These are phyloP conservation scores for Rana temporaria DNA, from an alignment of 2,113 vertebrate species.

Conservation along the genomic window DNA sequence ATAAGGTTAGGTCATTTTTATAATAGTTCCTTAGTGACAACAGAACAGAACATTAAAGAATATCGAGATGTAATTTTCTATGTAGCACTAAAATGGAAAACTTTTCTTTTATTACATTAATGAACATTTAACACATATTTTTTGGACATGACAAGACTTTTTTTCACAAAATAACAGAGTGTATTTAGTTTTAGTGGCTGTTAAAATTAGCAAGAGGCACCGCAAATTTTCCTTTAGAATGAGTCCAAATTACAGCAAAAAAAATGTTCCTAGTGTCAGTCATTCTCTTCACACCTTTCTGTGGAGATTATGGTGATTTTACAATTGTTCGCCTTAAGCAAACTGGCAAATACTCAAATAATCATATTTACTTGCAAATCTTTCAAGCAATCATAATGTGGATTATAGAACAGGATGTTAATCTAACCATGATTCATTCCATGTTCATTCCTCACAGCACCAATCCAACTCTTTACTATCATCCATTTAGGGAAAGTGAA, in stretches of 20 bases:
- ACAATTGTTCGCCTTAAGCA: slow-evolving; percentile 54
- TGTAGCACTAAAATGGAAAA: too few species aligned
- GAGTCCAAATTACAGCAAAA: slow-evolving; percentile 20
- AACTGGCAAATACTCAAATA: slow-evolving; percentile 46
- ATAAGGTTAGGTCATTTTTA: too few species aligned
- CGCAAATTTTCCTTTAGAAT: not conserved
- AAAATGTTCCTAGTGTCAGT: slow-evolving; percentile 32
- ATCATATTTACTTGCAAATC: slow-evolving; percentile 55
- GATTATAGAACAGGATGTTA: slow-evolving; percentile 53
- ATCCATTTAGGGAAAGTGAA: too few species aligned
- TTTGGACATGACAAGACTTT: not conserved
- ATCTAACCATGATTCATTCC: slow-evolving; percentile 45
- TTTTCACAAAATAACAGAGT: not conserved
- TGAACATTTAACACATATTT: too few species aligned
- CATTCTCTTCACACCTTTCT: slow-evolving; percentile 39
- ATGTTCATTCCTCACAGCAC: slow-evolving; percentile 19
- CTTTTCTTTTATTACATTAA: too few species aligned
- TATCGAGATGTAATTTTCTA: too few species aligned
- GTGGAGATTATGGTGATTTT: slow-evolving; percentile 45
- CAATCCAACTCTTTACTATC: not conserved
- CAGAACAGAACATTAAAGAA: too few species aligned
- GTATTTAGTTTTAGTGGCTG: slow-evolving; percentile 16
- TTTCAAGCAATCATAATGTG: slow-evolving; percentile 51
- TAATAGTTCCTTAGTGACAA: too few species aligned
- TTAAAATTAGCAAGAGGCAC: slow-evolving; percentile 1